phyloP scores from a whole-genome alignment of 2,888 invertebrate genomes.

The Flexamia atlantica region DNA sequence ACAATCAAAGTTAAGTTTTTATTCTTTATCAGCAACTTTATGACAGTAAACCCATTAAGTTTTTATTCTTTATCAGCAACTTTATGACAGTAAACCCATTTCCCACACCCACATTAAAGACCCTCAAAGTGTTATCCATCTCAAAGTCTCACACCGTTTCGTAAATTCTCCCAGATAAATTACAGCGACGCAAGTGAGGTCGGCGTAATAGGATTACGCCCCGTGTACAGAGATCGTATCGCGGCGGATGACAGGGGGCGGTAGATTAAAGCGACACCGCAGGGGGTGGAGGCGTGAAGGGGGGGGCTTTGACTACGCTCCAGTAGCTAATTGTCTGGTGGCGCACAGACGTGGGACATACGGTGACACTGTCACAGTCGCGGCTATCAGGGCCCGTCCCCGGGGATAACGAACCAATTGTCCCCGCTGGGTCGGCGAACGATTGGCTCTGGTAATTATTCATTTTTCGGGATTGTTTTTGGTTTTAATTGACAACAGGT shows the following conservation, averaged over 20 bases:
- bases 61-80: no score
- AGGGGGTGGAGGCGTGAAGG: slow-evolving; percentile 9
- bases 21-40: no score
- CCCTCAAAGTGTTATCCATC: no score
- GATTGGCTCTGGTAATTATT: background rate
- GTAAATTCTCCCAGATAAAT: no score
- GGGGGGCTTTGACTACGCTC: slow-evolving; percentile 28
- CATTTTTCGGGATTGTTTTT: background rate
- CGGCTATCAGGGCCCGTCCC: background rate
- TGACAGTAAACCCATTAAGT: no score
- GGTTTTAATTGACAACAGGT: no score
- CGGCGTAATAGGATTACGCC: background rate
- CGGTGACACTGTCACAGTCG: background rate
- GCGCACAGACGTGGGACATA: background rate
- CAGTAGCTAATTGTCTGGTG: background rate
- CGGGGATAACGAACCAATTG: slow-evolving; percentile 1
- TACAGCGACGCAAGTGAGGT: background rate
- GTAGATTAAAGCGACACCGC: slow-evolving; percentile 37
- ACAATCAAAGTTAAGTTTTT: no score
- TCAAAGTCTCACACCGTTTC: no score
- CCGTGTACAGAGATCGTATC: background rate
- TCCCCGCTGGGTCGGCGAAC: background rate
- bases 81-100: no score
- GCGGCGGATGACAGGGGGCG: background rate
- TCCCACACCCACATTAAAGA: no score